Conservation (phyloP, 2,888 invertebrate genomes). For the Eristalis tenax region DNA sequence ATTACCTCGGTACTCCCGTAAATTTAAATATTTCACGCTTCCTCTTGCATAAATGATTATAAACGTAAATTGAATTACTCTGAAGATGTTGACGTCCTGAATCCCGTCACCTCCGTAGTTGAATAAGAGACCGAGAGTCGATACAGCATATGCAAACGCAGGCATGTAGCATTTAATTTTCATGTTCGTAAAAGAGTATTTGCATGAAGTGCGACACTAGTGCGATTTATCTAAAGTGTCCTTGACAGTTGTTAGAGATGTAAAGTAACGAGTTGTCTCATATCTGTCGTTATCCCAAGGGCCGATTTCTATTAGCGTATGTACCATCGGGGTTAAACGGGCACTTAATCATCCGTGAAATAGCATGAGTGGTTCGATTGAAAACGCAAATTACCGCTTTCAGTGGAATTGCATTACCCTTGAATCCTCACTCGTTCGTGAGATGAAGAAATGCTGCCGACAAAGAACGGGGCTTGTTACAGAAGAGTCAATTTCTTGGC, state of each 20-base stretch:
- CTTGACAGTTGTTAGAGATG: slow-evolving; percentile 52
- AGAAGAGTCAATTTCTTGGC: slow-evolving; percentile 15
- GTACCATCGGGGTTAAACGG: slow-evolving; percentile 39
- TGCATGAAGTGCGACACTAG: slow-evolving; percentile 59
- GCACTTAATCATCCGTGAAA: slow-evolving; percentile 60
- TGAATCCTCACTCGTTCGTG: slow-evolving; percentile 22
- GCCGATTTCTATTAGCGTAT: slow-evolving; percentile 13
- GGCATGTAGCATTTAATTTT: slow-evolving; percentile 49
- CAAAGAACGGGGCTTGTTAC: slow-evolving; percentile 12
- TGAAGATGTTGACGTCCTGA: slow-evolving; percentile 33
- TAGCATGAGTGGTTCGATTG: slow-evolving; percentile 63
- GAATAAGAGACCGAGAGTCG: background rate
- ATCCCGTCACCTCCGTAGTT: slow-evolving; percentile 7
- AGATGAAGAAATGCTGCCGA: slow-evolving; percentile 37
- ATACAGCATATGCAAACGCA: background rate
- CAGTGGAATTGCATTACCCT: slow-evolving; percentile 61
- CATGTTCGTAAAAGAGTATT: slow-evolving; percentile 51
- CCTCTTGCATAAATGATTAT: slow-evolving; percentile 63
- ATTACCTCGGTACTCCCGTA: slow-evolving; percentile 9
- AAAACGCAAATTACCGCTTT: slow-evolving; percentile 65
- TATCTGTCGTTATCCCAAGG: slow-evolving; percentile 46
- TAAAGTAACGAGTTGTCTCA: slow-evolving; percentile 41
- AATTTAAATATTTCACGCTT: slow-evolving; percentile 53
- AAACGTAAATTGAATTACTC: slow-evolving; percentile 63
- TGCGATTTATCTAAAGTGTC: slow-evolving; percentile 63